Base-by-base conservation (phyloP, 2,113 vertebrate genomes). In the Aspiorhynchus laticeps region DNA sequence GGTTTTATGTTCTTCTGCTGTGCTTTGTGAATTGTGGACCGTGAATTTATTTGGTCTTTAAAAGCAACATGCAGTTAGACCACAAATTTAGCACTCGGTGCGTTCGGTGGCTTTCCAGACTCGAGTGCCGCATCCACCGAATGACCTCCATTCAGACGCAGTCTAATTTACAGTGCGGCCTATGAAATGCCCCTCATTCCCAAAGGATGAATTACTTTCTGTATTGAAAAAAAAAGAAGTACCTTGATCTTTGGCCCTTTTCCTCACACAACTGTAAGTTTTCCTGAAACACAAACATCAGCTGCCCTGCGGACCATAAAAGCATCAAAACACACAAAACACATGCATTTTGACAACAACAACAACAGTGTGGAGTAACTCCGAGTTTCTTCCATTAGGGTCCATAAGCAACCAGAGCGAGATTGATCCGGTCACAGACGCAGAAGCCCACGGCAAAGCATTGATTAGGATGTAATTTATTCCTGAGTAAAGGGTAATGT, bases 1-100 rank as follows among this genome's bases (percentile, higher is more conserved):
- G 33, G 51, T 56, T 87, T 80, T 83, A 88, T 77, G 53, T 36
- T 73, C 73, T 59, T 75, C 48, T 73, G 71, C 56, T 78, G 71
- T 78, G 85, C 53, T 48, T 67, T 43, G 85, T 82, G 81, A 82
- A 78, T 82, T 88, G 85, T 87, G 85, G 78, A 33, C 85, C 80
- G 28, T 85, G 82, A 90, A 90, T 88, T 87, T 88, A 88, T 88
- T 69, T 73, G 86, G 31, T 33, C 77, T 87, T 78, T 76, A 88
- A 90, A 90, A 88, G 85, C 81, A 78, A 87, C 33, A 48, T 59
- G 12, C 78, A 67, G 69, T 87, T 79, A 73, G 85, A 81, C 67
- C 53, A 78, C 48, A 84, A 67, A 86, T 88, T 86, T 73, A 88
- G 78, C 59, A 2, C 14, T 31, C 69, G 17, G n/a, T 67, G 48